Evolutionary conservation across 2,797 vertebrate genomes (phyloP).

Genomic region (Sebastes oblongus): DNA sequence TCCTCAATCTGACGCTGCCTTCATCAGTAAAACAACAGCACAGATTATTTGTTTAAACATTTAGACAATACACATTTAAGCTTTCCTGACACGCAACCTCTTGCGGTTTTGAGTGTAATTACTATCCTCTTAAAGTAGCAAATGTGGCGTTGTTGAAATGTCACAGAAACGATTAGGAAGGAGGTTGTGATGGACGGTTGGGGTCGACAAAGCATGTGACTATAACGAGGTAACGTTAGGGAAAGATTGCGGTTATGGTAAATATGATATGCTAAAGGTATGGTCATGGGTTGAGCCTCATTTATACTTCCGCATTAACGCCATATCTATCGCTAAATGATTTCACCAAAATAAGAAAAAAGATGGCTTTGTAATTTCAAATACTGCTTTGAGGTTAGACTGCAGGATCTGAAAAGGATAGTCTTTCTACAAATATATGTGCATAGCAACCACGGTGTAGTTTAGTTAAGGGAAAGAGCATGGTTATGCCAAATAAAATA

Average conservation of each 20-base stretch:
- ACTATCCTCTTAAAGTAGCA: not conserved
- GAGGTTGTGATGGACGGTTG: not conserved
- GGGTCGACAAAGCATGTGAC: not conserved
- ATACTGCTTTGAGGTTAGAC: not conserved
- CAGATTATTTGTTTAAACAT: not conserved
- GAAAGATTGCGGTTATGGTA: not conserved
- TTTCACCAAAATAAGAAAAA: not conserved
- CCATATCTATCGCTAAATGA: not conserved
- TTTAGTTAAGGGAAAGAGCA: too few species aligned
- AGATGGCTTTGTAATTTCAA: not conserved
- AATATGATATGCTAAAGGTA: not conserved
- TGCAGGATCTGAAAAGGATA: not conserved
- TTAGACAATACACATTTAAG: not conserved
- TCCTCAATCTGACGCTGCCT: too few species aligned
- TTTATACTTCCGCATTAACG: not conserved
- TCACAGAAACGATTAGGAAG: not conserved
- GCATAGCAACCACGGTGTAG: not conserved
- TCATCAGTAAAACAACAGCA: not conserved
- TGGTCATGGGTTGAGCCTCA: not conserved
- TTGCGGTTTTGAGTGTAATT: not conserved
- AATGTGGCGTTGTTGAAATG: not conserved
- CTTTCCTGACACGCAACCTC: not conserved
- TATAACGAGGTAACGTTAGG: not conserved
- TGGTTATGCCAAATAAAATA: not conserved
- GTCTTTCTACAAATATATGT: not conserved